Percentiles rank a stretch among this genome's conserved stretches.
phyloP scores from a whole-genome alignment of 2,888 invertebrate species.

The Allolobophora icterica region DNA sequence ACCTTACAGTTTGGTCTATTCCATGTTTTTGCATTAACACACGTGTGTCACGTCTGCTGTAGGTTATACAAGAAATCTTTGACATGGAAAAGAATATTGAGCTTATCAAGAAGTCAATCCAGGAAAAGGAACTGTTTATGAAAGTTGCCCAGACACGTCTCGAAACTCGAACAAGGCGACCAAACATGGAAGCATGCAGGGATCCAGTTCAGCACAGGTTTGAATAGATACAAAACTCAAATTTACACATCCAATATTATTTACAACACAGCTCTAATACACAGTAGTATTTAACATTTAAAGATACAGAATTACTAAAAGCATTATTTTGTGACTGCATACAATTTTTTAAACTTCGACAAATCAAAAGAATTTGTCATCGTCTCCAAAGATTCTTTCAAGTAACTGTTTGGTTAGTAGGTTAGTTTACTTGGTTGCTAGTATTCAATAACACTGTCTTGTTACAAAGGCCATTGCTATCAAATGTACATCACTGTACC shows the following conservation, averaged over 20 bases:
- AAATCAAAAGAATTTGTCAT: too few species aligned
- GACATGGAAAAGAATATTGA: constrained; percentile 91
- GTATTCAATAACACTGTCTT: too few species aligned
- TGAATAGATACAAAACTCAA: constrained; percentile 31
- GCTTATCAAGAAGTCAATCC: constrained; percentile 84
- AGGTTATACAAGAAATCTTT: constrained; percentile 91
- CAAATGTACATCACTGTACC: too few species aligned
- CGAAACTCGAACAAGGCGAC: constrained; percentile 85
- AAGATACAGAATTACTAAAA: background rate
- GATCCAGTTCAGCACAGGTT: constrained; percentile 83
- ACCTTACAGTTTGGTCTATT: too few species aligned
- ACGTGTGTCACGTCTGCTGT: constrained; percentile 37
- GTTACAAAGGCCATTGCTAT: too few species aligned
- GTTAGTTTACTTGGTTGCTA: too few species aligned
- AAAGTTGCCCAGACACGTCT: constrained; percentile 78
- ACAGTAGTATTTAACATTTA: background rate
- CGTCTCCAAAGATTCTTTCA: too few species aligned
- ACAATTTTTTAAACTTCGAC: too few species aligned
- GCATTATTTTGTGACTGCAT: too few species aligned
- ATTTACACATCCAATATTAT: background rate
- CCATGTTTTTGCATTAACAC: background rate
- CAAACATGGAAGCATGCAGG: constrained; percentile 86
- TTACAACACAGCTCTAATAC: background rate
- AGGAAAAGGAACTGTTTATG: constrained; percentile 76
- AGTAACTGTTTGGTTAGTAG: too few species aligned